Base-by-base conservation (phyloP, 2,888 invertebrate genomes). In the Acheta domesticus region DNA sequence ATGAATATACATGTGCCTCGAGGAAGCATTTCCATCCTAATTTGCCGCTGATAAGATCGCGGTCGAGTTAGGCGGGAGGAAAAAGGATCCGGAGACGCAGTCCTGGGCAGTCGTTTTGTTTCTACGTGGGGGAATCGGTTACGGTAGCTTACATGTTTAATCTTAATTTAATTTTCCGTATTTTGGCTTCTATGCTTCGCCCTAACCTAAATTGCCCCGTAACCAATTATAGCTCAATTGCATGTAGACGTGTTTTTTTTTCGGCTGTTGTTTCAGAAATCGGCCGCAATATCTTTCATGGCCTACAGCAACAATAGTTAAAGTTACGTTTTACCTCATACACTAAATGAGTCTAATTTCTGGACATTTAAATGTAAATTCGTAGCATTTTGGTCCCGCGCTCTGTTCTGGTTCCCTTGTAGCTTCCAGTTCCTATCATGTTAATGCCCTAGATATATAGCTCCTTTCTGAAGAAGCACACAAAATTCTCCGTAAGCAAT, bases 131-230 rank as follows among this genome's bases (percentile, higher is more conserved):
- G n/a, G 62, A 62, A 62, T 62, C 62, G 62, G 62, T 62, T 62
- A 62, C 62, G 62, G 62, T 62, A 62, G 62, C 62, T 62, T 62
- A 62, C 62, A 62, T 62, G 62, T 62, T 62, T 62, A 62, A 62
- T 62, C 62, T 62, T 62, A 62, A 62, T 62, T 62, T 62, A 62
- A 62, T 62, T 62, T 62, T 62, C 14, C 62, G 62, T 62, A 62
- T 62, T 62, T 62, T n/a, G 62, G 62, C 62, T 62, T 62, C 62
- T 62, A 62, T n/a, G 62, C 62, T 62, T 62, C 62, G 62, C 14
- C 62, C n/a, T n/a, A 2, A n/a, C 14, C 16, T 19, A 62, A 62
- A 62, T 62, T 62, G 62, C 62, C n/a, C 62, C 62, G 14, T 62
- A n/a, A 62, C 62, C 62, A 62, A 62, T 62, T 62, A 62, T n/a